These are phyloP conservation scores for Choristoneura rosaceana DNA, from an alignment of 2,888 invertebrate species.

Conservation along the genomic window DNA sequence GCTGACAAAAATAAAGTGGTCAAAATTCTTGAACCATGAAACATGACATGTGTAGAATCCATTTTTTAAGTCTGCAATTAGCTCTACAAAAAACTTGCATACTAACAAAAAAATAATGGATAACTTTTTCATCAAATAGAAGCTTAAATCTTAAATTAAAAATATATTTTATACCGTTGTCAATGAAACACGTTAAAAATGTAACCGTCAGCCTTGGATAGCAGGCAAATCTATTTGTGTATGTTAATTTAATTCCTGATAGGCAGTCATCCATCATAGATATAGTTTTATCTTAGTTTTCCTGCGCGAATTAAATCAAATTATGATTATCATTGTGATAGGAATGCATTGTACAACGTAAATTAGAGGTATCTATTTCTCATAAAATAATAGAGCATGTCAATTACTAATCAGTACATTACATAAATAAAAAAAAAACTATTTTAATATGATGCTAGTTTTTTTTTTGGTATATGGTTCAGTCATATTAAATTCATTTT, in stretches of 20 bases:
- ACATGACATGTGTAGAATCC: background rate
- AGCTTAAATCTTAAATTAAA: too few relatives aligned
- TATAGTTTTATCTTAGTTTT: conserved; percentile 27
- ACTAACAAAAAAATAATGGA: too few relatives aligned
- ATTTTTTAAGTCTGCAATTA: too few relatives aligned
- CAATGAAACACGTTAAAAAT: background rate
- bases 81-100: too few relatives aligned
- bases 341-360: background rate
- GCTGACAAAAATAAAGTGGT: background rate
- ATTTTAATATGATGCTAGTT: background rate
- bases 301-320: conserved; percentile 6
- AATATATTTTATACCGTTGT: too few relatives aligned
- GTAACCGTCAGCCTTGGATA: conserved; percentile 3
- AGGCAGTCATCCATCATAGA: conserved; percentile 30
- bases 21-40: background rate
- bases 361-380: background rate
- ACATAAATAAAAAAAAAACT: background rate
- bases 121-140: too few relatives aligned
- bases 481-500: too few relatives aligned
- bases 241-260: conserved; percentile 22
- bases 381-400: background rate
- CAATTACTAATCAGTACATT: too few relatives aligned
- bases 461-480: background rate
- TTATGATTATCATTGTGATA: conserved; percentile 15
- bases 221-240: conserved; percentile 5